phyloP scores from a whole-genome alignment of 2,888 invertebrate species.

The Drosophila villosipedis region DNA sequence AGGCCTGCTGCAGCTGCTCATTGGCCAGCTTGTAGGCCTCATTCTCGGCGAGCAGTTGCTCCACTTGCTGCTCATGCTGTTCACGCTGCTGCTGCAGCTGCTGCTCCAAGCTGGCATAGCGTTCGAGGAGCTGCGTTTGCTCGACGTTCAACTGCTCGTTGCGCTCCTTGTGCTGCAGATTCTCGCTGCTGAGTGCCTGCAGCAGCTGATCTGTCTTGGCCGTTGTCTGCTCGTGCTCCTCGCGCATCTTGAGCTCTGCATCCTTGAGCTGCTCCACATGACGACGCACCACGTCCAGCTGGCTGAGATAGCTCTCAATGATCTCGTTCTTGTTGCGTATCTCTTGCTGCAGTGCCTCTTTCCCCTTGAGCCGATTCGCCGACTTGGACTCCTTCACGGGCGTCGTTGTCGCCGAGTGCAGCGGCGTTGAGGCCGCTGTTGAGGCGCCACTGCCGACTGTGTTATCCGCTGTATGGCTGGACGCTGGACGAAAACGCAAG shows the following conservation, averaged over 20 bases:
- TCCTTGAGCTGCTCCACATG: conserved; percentile 85
- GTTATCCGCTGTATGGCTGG: conserved; percentile 46
- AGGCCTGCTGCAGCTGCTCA: conserved; percentile 58
- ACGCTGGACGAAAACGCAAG: conserved; percentile 79
- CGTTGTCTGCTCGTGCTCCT: conserved; percentile 71
- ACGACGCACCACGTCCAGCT: conserved; percentile 86
- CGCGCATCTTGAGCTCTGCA: conserved; percentile 77
- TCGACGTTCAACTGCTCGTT: conserved; percentile 73
- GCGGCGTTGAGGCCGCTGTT: conserved; percentile 80
- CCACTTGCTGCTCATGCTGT: conserved; percentile 75
- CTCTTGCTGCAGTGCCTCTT: conserved; percentile 86
- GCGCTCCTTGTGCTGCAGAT: conserved; percentile 72
- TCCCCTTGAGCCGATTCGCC: conserved; percentile 85
- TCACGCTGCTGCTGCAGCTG: conserved; percentile 71
- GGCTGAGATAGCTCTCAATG: conserved; percentile 86
- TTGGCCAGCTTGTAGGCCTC: conserved; percentile 68
- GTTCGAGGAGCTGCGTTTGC: conserved; percentile 66
- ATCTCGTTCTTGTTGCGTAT: conserved; percentile 86
- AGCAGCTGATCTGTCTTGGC: conserved; percentile 80
- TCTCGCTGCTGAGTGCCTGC: conserved; percentile 76
- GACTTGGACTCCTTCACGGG: conserved; percentile 85
- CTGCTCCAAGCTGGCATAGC: conserved; percentile 63
- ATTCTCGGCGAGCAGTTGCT: conserved; percentile 65
- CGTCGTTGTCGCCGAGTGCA: conserved; percentile 81
- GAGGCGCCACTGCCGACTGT: conserved; percentile 50